These are phyloP conservation scores for Pantherophis alleghaniensis DNA, from an alignment of 2,797 vertebrate species.

Conservation along the genomic window DNA sequence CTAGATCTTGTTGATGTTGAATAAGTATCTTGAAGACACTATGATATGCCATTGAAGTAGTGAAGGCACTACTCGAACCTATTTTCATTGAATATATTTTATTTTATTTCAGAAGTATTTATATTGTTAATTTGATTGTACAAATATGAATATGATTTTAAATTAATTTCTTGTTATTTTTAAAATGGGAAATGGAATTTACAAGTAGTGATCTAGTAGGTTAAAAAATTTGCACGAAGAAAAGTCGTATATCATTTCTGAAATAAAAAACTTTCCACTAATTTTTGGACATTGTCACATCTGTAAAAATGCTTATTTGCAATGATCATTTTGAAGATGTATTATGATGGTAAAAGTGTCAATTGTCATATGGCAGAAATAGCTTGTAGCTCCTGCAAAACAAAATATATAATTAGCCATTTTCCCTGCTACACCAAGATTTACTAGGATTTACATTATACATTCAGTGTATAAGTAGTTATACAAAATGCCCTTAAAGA, in stretches of 20 bases:
- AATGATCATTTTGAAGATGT: constrained; percentile 31
- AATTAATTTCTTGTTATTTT: background rate
- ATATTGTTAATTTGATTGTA: background rate
- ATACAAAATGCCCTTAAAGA: constrained; percentile 23
- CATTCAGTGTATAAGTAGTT: constrained; percentile 6
- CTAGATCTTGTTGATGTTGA: constrained; percentile 23
- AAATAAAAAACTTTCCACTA: constrained; percentile 34
- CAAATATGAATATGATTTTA: background rate
- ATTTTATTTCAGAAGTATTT: constrained; percentile 12
- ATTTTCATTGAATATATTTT: background rate
- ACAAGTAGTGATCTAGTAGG: background rate
- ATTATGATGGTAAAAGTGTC: background rate
- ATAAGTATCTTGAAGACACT: constrained; percentile 25
- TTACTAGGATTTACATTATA: constrained; percentile 36
- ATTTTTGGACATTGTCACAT: constrained; percentile 16
- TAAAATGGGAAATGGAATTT: background rate
- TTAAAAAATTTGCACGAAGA: constrained; percentile 14
- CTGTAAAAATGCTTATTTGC: constrained; percentile 27
- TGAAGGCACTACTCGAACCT: background rate
- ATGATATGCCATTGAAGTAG: background rate
- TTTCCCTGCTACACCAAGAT: constrained; percentile 17
- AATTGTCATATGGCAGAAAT: constrained; percentile 3
- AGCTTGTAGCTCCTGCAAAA: constrained; percentile 25
- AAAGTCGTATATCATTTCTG: constrained; percentile 11
- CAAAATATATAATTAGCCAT: constrained; percentile 19